These are phyloP conservation scores for Embidobia sp. DNA, from an alignment of 2,888 invertebrate species.

Conservation along the genomic window DNA sequence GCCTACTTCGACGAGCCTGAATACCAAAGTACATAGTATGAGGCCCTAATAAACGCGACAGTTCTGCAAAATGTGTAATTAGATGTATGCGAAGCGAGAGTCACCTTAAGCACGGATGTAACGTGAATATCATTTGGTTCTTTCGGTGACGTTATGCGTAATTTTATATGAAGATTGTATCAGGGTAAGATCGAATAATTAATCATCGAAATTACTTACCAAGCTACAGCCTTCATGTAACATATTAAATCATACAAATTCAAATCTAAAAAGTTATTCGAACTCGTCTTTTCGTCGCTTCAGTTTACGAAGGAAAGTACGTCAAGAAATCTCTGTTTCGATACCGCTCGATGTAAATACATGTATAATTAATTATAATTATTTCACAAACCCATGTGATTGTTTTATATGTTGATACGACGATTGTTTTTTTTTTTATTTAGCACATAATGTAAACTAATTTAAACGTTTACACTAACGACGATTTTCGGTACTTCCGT, in stretches of 20 bases:
- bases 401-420: neutral
- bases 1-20: slow-evolving; percentile 50
- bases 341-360: slow-evolving; percentile 38
- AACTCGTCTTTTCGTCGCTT: slow-evolving; percentile 27
- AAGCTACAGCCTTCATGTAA: slow-evolving; percentile 15
- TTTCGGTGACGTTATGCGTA: slow-evolving; percentile 10
- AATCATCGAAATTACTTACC: slow-evolving; percentile 7
- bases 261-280: slow-evolving; percentile 16
- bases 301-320: slow-evolving; percentile 3
- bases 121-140: slow-evolving; percentile 1
- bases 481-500: too few relatives aligned
- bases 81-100: slow-evolving; percentile 9
- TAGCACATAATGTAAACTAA: neutral
- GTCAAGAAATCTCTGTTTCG: neutral
- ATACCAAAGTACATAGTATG: slow-evolving; percentile 60
- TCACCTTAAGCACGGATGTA: slow-evolving; percentile 6
- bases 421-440: slow-evolving; percentile 18
- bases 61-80: slow-evolving; percentile 43
- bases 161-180: slow-evolving; percentile 19
- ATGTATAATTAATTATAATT: slow-evolving; percentile 30
- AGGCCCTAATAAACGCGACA: slow-evolving; percentile 46
- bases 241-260: slow-evolving; percentile 20
- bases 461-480: neutral
- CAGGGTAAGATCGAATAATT: slow-evolving; percentile 1
- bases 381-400: slow-evolving; percentile 10